Conservation (phyloP, 2,888 invertebrate species). For the Metopia argyrocephala region DNA sequence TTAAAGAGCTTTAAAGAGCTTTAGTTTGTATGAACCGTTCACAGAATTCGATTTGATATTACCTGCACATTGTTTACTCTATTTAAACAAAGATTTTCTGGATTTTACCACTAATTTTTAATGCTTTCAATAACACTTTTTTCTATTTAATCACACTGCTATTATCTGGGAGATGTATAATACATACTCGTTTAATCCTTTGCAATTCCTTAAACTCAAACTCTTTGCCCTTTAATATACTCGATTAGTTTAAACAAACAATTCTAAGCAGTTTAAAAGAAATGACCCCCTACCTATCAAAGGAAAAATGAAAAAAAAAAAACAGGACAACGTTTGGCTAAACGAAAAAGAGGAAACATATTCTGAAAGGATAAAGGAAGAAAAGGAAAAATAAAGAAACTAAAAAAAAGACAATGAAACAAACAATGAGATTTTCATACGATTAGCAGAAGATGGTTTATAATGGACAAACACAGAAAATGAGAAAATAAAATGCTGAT, state of each 20-base stretch:
- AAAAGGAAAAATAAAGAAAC: conserved; percentile 63
- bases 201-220: conserved; percentile 12
- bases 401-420: conserved; percentile 59
- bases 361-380: conserved; percentile 70
- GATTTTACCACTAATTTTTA: too few relatives aligned
- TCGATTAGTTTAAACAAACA: conserved; percentile 58
- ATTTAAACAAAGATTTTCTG: too few relatives aligned
- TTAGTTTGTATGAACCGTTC: too few relatives aligned
- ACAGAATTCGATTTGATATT: too few relatives aligned
- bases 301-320: conserved; percentile 16
- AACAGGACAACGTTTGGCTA: conserved; percentile 43
- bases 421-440: conserved; percentile 61
- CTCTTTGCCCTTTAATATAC: conserved; percentile 39
- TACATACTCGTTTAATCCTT: conserved; percentile 14
- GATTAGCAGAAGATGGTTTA: conserved; percentile 57
- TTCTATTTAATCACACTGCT: conserved; percentile 1
- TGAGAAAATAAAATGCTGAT: conserved; percentile 62
- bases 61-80: too few relatives aligned
- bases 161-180: background rate
- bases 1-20: too few relatives aligned
- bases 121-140: too few relatives aligned
- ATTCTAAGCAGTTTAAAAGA: conserved; percentile 38
- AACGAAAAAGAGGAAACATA: conserved; percentile 56
- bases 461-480: conserved; percentile 60
- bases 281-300: conserved; percentile 47